Conservation (phyloP, 2,113 vertebrate genomes). For the Protobothrops mucrosquamatus region DNA sequence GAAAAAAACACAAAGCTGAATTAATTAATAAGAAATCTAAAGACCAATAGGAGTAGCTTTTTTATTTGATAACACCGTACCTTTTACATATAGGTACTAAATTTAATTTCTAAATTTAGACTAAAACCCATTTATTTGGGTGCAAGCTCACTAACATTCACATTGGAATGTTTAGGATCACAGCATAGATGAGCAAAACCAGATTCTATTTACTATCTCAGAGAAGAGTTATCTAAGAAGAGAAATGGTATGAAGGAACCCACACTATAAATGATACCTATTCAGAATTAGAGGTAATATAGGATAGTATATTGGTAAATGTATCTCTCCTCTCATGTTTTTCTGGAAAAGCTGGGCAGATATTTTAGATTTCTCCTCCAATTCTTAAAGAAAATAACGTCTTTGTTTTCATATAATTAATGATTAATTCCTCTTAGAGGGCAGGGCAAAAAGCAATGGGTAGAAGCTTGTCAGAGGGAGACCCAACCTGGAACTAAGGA, state of each 20-base stretch:
- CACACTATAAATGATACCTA: not conserved
- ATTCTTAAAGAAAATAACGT: not conserved
- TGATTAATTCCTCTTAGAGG: not conserved
- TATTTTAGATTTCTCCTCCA: not conserved
- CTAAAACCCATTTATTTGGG: not conserved
- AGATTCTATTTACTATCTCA: not conserved
- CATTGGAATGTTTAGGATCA: not conserved
- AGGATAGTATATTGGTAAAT: not conserved
- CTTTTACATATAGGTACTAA: not conserved
- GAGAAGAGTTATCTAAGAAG: not conserved
- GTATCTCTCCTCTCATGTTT: not conserved
- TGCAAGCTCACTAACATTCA: not conserved
- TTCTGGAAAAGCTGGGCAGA: not conserved
- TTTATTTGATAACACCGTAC: not conserved
- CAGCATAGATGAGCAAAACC: not conserved
- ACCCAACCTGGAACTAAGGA: not conserved
- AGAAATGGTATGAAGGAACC: not conserved
- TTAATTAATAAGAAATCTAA: not conserved
- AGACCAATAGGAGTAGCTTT: not conserved
- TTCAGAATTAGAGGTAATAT: not conserved
- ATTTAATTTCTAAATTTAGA: not conserved
- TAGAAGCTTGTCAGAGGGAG: not conserved
- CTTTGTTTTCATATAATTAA: not conserved
- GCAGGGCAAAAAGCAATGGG: not conserved
- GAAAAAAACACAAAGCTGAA: not conserved